These are phyloP conservation scores for Pristionchus pacificus DNA, from an alignment of 1,140 invertebrate genomes.

Conservation along the genomic window DNA sequence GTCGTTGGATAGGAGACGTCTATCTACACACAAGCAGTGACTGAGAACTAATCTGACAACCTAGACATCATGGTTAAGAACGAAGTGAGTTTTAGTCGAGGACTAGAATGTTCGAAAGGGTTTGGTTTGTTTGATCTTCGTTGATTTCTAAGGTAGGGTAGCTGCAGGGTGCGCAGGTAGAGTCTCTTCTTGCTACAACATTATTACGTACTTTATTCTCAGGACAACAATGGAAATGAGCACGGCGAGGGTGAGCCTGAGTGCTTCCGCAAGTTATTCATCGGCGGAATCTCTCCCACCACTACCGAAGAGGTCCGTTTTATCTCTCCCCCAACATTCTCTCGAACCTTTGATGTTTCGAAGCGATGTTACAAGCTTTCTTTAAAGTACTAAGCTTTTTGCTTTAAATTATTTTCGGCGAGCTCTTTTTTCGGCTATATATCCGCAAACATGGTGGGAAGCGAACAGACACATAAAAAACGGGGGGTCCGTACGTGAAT, in stretches of 20 bases:
- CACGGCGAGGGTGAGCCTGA: conserved; percentile 70
- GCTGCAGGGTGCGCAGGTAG: not conserved
- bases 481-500: too few relatives aligned
- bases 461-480: too few relatives aligned
- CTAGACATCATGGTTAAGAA: not conserved
- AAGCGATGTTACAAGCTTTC: too few relatives aligned
- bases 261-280: conserved; percentile 90
- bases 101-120: not conserved
- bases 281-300: conserved; percentile 89
- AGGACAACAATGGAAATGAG: not conserved
- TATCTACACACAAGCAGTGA: not conserved
- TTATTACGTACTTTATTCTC: not conserved
- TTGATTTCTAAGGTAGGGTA: not conserved
- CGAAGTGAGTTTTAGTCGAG: not conserved
- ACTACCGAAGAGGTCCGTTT: conserved; percentile 75
- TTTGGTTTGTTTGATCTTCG: not conserved
- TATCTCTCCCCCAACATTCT: too few relatives aligned
- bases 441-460: too few relatives aligned
- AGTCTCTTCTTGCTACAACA: not conserved
- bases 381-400: too few relatives aligned
- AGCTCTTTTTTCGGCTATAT: too few relatives aligned
- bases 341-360: too few relatives aligned
- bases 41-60: not conserved
- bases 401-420: too few relatives aligned
- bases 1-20: not conserved